Conservation (phyloP, 92 coral and sea anemone species). For the Phenganax stokvisi region DNA sequence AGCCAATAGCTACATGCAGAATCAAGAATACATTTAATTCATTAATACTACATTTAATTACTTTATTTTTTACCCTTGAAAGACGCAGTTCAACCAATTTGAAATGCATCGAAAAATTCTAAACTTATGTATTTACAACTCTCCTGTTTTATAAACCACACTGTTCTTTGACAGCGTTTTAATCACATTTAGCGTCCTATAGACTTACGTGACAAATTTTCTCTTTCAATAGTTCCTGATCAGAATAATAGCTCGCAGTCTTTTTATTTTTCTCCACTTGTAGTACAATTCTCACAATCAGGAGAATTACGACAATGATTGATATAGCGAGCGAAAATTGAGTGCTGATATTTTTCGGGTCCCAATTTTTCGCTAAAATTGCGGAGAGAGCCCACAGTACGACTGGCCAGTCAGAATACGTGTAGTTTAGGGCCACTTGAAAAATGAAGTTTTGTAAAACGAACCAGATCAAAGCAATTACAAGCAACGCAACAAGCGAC, state of each 20-base stretch:
- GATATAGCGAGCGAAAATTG: constrained; percentile 60
- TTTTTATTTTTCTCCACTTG: constrained; percentile 49
- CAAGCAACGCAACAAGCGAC: constrained; percentile 61
- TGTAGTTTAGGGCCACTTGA: constrained; percentile 62
- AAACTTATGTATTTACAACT: too few species aligned
- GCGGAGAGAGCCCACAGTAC: constrained; percentile 83
- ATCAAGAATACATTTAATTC: too few species aligned
- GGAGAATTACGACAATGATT: constrained; percentile 49
- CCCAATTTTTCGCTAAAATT: constrained; percentile 72
- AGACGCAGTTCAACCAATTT: too few species aligned
- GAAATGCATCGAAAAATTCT: too few species aligned
- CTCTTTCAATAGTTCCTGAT: constrained; percentile 16
- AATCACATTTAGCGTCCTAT: background rate
- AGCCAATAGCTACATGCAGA: too few species aligned
- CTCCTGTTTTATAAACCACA: too few species aligned
- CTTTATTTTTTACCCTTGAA: too few species aligned
- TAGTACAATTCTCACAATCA: constrained; percentile 54
- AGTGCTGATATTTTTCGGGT: constrained; percentile 61
- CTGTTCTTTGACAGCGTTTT: too few species aligned
- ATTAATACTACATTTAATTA: too few species aligned
- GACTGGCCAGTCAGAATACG: constrained; percentile 68
- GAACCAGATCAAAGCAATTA: constrained; percentile 70
- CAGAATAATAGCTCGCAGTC: background rate
- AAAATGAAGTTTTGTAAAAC: constrained; percentile 60
- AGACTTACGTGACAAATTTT: constrained; percentile 3